phyloP scores from a whole-genome alignment of 2,888 invertebrate genomes.

The Diabrotica balteata region DNA sequence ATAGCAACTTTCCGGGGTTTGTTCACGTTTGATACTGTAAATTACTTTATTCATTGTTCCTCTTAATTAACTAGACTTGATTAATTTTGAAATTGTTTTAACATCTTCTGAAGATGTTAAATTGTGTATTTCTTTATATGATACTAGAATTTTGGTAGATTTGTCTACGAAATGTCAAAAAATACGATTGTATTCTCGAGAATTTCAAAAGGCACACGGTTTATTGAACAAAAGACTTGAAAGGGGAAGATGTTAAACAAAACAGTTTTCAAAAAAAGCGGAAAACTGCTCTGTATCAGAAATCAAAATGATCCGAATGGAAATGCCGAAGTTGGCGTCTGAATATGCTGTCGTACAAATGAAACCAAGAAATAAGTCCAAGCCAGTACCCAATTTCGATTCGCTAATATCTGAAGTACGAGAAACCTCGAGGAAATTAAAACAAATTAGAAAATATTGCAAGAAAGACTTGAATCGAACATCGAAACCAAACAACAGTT shows the following conservation, averaged over 20 bases:
- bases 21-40: no score
- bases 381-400: not conserved
- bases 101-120: no score
- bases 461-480: constrained; percentile 4
- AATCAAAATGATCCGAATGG: constrained; percentile 6
- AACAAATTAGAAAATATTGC: constrained; percentile 2
- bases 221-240: not conserved
- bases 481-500: no score
- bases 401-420: not conserved
- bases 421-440: not conserved
- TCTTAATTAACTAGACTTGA: no score
- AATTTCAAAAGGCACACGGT: constrained; percentile 6
- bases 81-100: no score
- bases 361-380: not conserved
- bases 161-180: no score
- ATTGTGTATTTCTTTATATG: no score
- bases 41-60: no score
- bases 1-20: no score
- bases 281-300: not conserved
- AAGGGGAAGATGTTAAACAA: not conserved
- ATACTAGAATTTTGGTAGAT: no score
- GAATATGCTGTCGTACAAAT: constrained; percentile 1
- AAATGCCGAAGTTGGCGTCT: constrained; percentile 5
- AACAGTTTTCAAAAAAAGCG: not conserved
- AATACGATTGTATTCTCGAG: constrained; percentile 1